Evolutionary conservation across 2,113 vertebrate species (phyloP).

Genomic region (Galeopterus variegatus): DNA sequence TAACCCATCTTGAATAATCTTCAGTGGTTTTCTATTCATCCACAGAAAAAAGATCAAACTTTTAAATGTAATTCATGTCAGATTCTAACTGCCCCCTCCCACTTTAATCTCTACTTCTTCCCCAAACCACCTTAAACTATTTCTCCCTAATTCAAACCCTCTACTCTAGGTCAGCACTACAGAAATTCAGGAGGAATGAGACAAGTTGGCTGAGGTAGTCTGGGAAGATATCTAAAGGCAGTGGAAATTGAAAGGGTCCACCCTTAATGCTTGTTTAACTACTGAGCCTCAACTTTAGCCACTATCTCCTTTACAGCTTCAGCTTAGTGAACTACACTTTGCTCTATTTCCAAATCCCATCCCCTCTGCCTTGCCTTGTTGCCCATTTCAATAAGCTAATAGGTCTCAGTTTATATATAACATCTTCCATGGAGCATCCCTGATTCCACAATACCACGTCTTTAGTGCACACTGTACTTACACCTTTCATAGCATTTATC

Average conservation of each 20-base stretch:
- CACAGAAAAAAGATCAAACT: background rate
- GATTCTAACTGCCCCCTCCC: background rate
- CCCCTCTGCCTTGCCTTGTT: background rate
- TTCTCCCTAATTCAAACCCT: background rate
- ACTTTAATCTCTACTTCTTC: background rate
- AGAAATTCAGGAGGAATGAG: background rate
- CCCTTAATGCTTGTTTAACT: background rate
- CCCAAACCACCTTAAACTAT: background rate
- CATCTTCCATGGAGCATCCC: background rate
- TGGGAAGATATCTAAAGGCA: background rate
- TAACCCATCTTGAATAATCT: background rate
- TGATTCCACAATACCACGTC: background rate
- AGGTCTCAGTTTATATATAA: background rate
- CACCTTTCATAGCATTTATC: background rate
- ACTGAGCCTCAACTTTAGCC: background rate
- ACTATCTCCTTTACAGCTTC: background rate
- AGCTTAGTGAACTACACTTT: background rate
- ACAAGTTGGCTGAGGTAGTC: background rate
- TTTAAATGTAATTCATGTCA: conserved; percentile 25
- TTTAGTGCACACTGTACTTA: background rate
- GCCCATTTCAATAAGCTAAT: background rate
- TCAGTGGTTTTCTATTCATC: conserved; percentile 18
- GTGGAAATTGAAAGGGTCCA: background rate
- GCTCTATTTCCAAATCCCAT: background rate
- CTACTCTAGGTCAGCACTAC: background rate